These are phyloP conservation scores for Nematolebias whitei DNA, from an alignment of 2,113 vertebrate species.

Conservation along the genomic window DNA sequence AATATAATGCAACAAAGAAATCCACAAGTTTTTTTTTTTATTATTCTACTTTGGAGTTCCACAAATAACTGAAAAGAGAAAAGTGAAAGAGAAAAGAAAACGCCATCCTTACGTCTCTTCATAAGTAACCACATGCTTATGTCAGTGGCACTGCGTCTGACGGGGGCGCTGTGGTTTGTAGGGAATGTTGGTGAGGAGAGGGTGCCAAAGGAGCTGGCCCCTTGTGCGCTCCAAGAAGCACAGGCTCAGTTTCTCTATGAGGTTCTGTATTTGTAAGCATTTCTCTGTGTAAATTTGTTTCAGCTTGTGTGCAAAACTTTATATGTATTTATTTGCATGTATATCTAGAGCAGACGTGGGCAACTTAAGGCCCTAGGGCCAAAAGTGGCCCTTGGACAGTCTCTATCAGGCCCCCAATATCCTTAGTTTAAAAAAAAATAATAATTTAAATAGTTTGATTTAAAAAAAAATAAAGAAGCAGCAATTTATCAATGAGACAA, in stretches of 20 bases:
- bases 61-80: constrained; percentile 66
- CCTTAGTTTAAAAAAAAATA: no score
- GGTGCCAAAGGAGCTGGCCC: constrained; percentile 47
- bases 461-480: no score
- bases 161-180: constrained; percentile 63
- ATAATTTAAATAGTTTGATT: no score
- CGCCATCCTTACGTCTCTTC: constrained; percentile 65
- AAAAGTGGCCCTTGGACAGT: no score
- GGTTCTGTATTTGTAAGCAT: constrained; percentile 44
- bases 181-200: constrained; percentile 54
- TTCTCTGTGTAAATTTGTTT: constrained; percentile 7
- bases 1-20: constrained; percentile 37
- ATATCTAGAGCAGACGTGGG: no score
- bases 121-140: constrained; percentile 73
- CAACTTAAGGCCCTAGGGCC: no score
- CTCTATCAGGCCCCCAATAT: no score
- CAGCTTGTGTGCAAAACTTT: constrained; percentile 6
- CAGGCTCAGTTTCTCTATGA: constrained; percentile 63
- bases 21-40: neutral
- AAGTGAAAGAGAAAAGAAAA: constrained; percentile 64
- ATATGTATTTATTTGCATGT: constrained; percentile 26
- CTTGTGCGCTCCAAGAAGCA: constrained; percentile 58
- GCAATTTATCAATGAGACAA: no score
- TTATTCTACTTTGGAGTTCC: constrained; percentile 65
- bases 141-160: constrained; percentile 69